phyloP scores from a whole-genome alignment of 2,888 invertebrate genomes.

The Megamerina dolium region DNA sequence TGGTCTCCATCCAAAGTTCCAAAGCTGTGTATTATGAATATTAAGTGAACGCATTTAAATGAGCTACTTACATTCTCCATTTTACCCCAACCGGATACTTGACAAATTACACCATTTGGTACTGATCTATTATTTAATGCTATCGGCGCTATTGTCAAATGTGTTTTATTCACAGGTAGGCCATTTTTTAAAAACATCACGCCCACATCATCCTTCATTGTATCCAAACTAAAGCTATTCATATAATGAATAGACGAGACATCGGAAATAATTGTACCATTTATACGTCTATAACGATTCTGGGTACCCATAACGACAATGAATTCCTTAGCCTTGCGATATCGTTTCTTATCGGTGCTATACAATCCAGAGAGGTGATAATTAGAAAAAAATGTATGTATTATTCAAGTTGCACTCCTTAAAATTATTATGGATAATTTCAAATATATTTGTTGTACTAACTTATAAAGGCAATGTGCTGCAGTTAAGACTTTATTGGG shows the following conservation, averaged over 20 bases:
- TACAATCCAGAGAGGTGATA: background rate
- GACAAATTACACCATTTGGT: conserved; percentile 31
- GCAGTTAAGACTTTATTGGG: conserved; percentile 42
- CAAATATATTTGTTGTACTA: conserved; percentile 18
- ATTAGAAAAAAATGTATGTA: background rate
- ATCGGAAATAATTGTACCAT: conserved; percentile 36
- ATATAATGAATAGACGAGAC: conserved; percentile 36
- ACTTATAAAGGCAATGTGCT: conserved; percentile 44
- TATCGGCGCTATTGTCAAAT: conserved; percentile 33
- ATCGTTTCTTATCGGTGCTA: conserved; percentile 32
- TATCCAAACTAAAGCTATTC: conserved; percentile 33
- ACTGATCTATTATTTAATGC: conserved; percentile 22
- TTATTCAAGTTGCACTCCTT: too few relatives aligned
- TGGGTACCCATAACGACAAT: conserved; percentile 43
- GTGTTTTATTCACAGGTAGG: conserved; percentile 26
- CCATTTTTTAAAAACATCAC: conserved; percentile 35
- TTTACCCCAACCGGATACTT: conserved; percentile 45
- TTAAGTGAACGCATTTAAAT: too few relatives aligned
- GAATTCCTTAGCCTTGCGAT: conserved; percentile 38
- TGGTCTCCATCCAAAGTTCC: too few relatives aligned
- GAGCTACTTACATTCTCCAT: conserved; percentile 32
- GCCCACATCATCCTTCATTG: conserved; percentile 42
- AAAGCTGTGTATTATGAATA: too few relatives aligned
- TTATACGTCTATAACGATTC: conserved; percentile 34
- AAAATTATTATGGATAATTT: background rate